Evolutionary conservation across 1,140 invertebrate species (phyloP), one percentile per base, ranked within the genome.

Genomic region (Caerostris darwini): DNA sequence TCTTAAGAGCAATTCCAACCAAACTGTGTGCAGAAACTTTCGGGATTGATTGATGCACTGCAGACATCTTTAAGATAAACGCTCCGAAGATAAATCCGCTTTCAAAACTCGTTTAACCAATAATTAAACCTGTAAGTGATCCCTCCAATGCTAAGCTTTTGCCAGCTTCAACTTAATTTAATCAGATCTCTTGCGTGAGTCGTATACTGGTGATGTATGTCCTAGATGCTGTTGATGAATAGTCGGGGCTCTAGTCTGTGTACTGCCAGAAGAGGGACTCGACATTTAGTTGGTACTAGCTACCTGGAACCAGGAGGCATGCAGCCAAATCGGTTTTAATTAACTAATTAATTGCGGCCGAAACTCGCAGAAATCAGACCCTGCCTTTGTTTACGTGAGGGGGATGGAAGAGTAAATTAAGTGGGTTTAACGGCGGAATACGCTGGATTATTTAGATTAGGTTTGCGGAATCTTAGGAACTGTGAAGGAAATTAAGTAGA

Each of bases 341-440:
- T 83, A 83, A 83, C 34, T 83, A 57, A 57, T 57, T 14, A 83
- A 54, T 83, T 83, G 50, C 50, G 7, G 54, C 53, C 54, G 82
- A 34, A 34, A 34, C 34, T 34, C 34, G 34, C 34, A 34, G 34
- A 83, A 57, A 17, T 83, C 54, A 83, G 1, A 54, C 8, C 3
- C n/a, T 8, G 53, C 54, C 2, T 83, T 83, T 83, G 12, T 83
- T 83, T 83, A 57, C 54, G 53, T 57, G 8, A 17, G 0, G 61
- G 34, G 34, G 34, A 34, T 34, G 91, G 64, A 95, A 50, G 19
- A 50, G n/a, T 19, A 50, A 7, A 77, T 77, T 77, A n/a, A 77
- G 5, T 3, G 19, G 19, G 14, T 77, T 50, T 1, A 77, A 10
- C 19, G 50, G 1, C 7, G 34, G 34, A 77, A 77, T 50, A 8